A percentile compares a stretch with the other conserved stretches of the same genome.
These are phyloP conservation scores for Pegea sp. DNA, from an alignment of 23 tunicate species.

Conservation along the genomic window DNA sequence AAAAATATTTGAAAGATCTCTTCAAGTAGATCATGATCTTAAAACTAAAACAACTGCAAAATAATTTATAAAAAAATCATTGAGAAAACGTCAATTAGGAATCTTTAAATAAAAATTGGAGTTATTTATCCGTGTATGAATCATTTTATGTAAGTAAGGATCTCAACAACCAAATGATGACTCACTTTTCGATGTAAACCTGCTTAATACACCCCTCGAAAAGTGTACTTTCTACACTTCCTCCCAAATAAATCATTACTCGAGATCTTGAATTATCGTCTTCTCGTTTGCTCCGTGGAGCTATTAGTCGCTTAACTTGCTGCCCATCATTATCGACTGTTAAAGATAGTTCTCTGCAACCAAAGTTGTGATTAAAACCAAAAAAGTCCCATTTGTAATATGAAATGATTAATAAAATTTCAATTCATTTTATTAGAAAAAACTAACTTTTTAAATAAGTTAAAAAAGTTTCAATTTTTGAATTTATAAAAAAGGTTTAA, in stretches of 20 bases:
- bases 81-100: background rate
- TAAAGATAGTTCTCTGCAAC: background rate
- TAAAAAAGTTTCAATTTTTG: too few species aligned
- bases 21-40: too few species aligned
- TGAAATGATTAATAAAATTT: too few species aligned
- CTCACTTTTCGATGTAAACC: background rate
- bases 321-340: background rate
- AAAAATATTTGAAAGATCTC: too few species aligned
- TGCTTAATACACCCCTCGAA: background rate
- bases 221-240: background rate
- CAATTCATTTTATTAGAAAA: too few species aligned
- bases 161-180: background rate
- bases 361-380: too few species aligned
- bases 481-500: too few species aligned
- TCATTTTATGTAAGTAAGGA: background rate
- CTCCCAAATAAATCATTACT: background rate
- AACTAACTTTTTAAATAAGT: too few species aligned
- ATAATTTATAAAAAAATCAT: background rate
- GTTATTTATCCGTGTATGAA: background rate
- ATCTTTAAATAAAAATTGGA: background rate
- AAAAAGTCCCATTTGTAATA: too few species aligned
- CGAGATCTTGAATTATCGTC: background rate
- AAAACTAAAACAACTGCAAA: too few species aligned
- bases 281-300: background rate
- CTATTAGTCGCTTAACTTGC: background rate